Evolutionary conservation across 2,113 vertebrate genomes (phyloP).

Genomic region (Sapajus apella): DNA sequence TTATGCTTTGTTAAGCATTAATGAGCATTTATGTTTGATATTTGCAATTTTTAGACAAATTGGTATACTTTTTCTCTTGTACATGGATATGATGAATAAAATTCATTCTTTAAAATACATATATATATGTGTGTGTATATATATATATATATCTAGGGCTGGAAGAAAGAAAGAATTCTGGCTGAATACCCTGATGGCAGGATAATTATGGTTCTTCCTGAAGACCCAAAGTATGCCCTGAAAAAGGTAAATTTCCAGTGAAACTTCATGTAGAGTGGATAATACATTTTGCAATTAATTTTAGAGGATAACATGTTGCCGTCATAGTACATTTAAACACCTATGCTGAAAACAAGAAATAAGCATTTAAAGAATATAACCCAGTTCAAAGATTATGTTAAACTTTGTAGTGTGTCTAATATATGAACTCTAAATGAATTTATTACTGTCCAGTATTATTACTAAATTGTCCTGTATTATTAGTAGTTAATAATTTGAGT

Average conservation of each 20-base stretch:
- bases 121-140: slow-evolving; percentile 9
- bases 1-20: slow-evolving; percentile 72
- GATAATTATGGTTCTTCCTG: slow-evolving; percentile 98
- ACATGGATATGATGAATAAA: slow-evolving; percentile 57
- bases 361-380: background rate
- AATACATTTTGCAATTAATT: background rate
- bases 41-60: slow-evolving; percentile 59
- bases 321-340: background rate
- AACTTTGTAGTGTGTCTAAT: background rate
- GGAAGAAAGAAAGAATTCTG: slow-evolving; percentile 99
- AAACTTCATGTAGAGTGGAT: slow-evolving; percentile 4
- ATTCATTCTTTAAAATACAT: slow-evolving; percentile 9
- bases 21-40: slow-evolving; percentile 43
- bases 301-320: background rate
- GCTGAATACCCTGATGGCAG: slow-evolving; percentile 97
- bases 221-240: slow-evolving; percentile 98
- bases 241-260: slow-evolving; percentile 91
- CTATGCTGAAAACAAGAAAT: slow-evolving; percentile 28
- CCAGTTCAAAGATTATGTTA: background rate
- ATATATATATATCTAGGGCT: slow-evolving; percentile 88
- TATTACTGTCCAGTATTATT: background rate
- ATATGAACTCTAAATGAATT: slow-evolving; percentile 24
- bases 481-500: background rate
- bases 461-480: no score
- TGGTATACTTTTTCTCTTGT: slow-evolving; percentile 58